Evolutionary conservation across 2,797 vertebrate genomes (phyloP).

Genomic region (Acestrorhynchus altus): DNA sequence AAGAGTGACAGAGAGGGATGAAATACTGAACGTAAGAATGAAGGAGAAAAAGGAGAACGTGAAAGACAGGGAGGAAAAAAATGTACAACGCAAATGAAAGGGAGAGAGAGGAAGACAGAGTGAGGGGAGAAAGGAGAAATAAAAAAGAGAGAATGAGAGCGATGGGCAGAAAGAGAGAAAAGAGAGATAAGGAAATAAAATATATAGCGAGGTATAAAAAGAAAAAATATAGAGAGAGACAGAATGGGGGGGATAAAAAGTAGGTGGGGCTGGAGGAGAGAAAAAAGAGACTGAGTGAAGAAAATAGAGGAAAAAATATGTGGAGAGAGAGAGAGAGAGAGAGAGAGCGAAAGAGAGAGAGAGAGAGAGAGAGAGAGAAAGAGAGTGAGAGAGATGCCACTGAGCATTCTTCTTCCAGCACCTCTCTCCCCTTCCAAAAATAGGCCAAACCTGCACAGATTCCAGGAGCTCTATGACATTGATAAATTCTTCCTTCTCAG

Average conservation of each 20-base stretch:
- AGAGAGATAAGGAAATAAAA: neutral
- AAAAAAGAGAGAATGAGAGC: neutral
- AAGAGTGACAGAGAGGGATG: conserved; percentile 6
- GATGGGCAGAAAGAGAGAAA: neutral
- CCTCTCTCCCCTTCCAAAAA: conserved; percentile 51
- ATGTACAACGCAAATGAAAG: neutral
- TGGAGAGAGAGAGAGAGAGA: conserved; percentile 12
- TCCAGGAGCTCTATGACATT: conserved; percentile 59
- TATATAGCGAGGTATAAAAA: neutral
- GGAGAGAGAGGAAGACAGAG: neutral
- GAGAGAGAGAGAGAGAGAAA: conserved; percentile 18
- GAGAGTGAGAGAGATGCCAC: conserved; percentile 45
- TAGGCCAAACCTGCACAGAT: conserved; percentile 55
- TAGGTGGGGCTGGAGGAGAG: neutral
- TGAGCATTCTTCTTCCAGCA: conserved; percentile 53
- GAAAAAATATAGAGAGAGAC: conserved; percentile 16
- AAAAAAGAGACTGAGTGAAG: neutral
- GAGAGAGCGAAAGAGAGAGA: conserved; percentile 31
- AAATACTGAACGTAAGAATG: neutral
- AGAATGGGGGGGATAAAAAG: no score
- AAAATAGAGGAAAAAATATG: conserved; percentile 6
- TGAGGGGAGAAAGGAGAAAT: neutral
- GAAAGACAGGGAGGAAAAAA: neutral
- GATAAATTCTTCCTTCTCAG: conserved; percentile 59
- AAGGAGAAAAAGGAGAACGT: no score